phyloP scores from a whole-genome alignment of 2,113 vertebrate genomes.

The Stictonetta naevosa region DNA sequence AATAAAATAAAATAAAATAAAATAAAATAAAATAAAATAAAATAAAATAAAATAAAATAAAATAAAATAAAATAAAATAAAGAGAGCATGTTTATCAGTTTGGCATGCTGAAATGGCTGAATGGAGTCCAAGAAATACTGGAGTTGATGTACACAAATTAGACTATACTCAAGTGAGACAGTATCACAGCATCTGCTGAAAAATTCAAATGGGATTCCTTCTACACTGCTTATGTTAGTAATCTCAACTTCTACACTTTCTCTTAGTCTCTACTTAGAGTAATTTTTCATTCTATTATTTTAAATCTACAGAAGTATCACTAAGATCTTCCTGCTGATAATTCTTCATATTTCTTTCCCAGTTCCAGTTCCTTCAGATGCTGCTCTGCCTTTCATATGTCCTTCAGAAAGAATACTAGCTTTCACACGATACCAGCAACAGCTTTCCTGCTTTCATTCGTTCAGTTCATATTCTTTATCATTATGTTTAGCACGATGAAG shows the following conservation, averaged over 20 bases:
- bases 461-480: constrained; percentile 14
- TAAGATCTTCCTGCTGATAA: background rate
- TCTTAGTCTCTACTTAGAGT: background rate
- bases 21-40: too few relatives aligned
- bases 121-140: background rate
- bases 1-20: too few relatives aligned
- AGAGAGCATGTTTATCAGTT: background rate
- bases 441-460: constrained; percentile 21
- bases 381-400: background rate
- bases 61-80: background rate
- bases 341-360: background rate
- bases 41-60: too few relatives aligned
- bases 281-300: background rate
- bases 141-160: background rate
- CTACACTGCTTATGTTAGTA: background rate
- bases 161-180: background rate
- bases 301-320: background rate
- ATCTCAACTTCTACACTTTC: background rate
- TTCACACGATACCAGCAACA: background rate
- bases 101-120: background rate
- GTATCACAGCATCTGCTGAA: background rate
- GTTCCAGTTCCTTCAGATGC: background rate
- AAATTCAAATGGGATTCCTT: background rate
- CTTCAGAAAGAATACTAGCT: constrained; percentile 35
- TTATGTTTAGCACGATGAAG: constrained; percentile 41